phyloP scores from a whole-genome alignment of 2,113 vertebrate genomes.

The Daphoenositta chrysoptera region DNA sequence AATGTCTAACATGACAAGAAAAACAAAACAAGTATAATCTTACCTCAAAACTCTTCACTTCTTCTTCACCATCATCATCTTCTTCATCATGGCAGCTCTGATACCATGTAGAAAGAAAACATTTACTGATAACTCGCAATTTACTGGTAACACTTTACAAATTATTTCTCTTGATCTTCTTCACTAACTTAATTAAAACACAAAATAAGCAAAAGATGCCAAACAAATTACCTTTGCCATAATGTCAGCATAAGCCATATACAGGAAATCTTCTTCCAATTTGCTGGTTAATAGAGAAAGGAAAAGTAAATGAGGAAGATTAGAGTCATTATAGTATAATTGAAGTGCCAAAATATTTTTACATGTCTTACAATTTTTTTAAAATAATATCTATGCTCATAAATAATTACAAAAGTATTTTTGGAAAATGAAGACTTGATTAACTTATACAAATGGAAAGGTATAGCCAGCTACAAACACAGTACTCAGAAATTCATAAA shows the following conservation, averaged over 20 bases:
- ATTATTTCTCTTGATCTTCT: background rate
- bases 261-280: constrained; percentile 92
- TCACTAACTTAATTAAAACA: background rate
- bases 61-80: constrained; percentile 89
- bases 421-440: background rate
- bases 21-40: constrained; percentile 47
- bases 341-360: background rate
- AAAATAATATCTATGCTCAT: background rate
- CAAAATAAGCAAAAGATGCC: background rate
- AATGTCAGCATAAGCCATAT: constrained; percentile 97
- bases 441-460: background rate
- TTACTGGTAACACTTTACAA: background rate
- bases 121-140: background rate
- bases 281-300: constrained; percentile 77
- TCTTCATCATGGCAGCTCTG: constrained; percentile 97
- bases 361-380: background rate
- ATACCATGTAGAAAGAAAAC: background rate
- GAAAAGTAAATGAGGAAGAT: background rate
- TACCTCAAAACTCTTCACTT: constrained; percentile 98
- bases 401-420: background rate
- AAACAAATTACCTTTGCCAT: constrained; percentile 89
- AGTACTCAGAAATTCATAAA: background rate
- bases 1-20: constrained; percentile 37
- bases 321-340: background rate
- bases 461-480: background rate